Percentiles rank a stretch among this genome's conserved stretches.
Evolutionary conservation across 2,797 vertebrate genomes (phyloP).

Genomic region (Melanotaenia boesemani): DNA sequence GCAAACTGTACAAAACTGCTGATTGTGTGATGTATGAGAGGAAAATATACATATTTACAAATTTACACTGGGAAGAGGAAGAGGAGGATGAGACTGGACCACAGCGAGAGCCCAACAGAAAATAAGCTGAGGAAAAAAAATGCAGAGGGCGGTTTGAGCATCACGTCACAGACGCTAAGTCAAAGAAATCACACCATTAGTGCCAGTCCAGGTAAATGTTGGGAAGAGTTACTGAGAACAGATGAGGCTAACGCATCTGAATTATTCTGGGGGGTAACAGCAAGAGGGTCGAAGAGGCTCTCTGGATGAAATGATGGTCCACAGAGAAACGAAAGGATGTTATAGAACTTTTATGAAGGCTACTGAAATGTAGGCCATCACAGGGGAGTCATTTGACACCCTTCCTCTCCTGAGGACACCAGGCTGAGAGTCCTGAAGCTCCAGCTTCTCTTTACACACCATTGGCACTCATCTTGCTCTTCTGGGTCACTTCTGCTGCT

Average conservation of each 20-base stretch:
- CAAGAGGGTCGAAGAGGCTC: not conserved
- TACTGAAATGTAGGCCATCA: slow-evolving; percentile 17
- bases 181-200: slow-evolving; percentile 12
- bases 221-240: slow-evolving; percentile 4
- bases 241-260: slow-evolving; percentile 31
- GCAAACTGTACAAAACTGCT: slow-evolving; percentile 72
- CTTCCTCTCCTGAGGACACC: not conserved
- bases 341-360: not conserved
- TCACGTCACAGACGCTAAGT: slow-evolving; percentile 16
- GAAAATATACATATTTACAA: slow-evolving; percentile 85
- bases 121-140: not conserved
- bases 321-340: not conserved
- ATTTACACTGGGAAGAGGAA: slow-evolving; percentile 75
- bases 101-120: slow-evolving; percentile 24
- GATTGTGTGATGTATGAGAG: slow-evolving; percentile 58
- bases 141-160: not conserved
- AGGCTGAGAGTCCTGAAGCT: slow-evolving; percentile 4
- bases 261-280: slow-evolving; percentile 11
- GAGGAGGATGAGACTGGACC: slow-evolving; percentile 3
- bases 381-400: not conserved
- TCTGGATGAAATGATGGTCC: slow-evolving; percentile 11
- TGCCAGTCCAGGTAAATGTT: slow-evolving; percentile 8
- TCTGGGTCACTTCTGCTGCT: slow-evolving; percentile 80
- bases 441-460: slow-evolving; percentile 71
- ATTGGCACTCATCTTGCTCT: slow-evolving; percentile 85